Evolutionary conservation across 37 sponge, comb jelly and placozoan species (phyloP), one percentile per base, ranked within the genome.

Genomic region (Mnemiopsis leidyi): DNA sequence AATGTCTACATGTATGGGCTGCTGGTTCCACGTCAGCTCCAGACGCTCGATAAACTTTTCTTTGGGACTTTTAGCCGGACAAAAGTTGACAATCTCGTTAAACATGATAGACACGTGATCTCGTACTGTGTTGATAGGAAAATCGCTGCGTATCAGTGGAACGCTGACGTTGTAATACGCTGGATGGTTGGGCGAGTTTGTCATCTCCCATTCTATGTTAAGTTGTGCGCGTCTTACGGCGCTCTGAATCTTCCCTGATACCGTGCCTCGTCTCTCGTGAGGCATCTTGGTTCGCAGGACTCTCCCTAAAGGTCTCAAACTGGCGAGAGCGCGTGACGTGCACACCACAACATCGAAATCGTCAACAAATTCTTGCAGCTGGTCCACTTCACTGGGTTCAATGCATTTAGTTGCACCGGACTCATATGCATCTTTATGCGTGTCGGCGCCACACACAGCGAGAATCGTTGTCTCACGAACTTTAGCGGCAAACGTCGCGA

Each of bases 201-300:
- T 20, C 61, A 40, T 85, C 30, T 85, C 90, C 90, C 90, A 85
- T 33, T 85, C 90, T 5, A 85, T 37, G 30, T 85, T 85, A 40
- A 85, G 90, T 13, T 36, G 90, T 36, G 90, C 40, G 2, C 29
- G 21, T n/a, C 90, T 18, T 29, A 85, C 23, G 0, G 90, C 90
- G 3, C 61, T 39, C 29, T 23, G 21, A 9, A 85, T 85, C 24
- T 36, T 85, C 0, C 25, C 36, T 3, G 40, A 25, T 2, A 39
- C 90, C 1, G 90, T 85, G 2, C 90, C 90, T 39, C 61, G 23
- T 85, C 90, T 38, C 61, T 38, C 61, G 29, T 85, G 90, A 21
- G 90, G 90, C 90, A 85, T 85, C 90, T 85, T 85, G 2, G 90
- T 37, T 25, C 25, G 13, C 48, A 85, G 61, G 24, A 85, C 48